A percentile compares a stretch with the other conserved stretches of the same genome.
Conservation (phyloP, 2,888 invertebrate species). For the Hypsopygia costalis region DNA sequence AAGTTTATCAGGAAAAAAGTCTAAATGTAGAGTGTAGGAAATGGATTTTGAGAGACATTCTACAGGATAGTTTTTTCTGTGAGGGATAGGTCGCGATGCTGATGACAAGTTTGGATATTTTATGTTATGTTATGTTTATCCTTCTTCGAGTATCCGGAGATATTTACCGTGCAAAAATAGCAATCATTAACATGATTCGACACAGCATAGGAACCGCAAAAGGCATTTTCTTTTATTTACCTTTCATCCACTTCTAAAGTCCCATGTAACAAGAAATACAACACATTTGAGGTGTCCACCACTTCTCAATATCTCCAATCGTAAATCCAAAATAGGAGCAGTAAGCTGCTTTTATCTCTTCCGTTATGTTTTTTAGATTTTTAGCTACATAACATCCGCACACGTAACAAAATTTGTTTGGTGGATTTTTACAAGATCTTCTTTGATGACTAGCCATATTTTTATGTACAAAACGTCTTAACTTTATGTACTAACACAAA, state of each 20-base stretch:
- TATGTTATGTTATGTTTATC: too few relatives aligned
- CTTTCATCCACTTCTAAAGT: background rate
- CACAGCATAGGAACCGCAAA: background rate
- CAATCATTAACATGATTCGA: too few relatives aligned
- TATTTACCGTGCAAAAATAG: too few relatives aligned
- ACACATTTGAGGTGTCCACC: background rate
- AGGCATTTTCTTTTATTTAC: background rate
- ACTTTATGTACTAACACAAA: too few relatives aligned
- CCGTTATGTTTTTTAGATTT: background rate
- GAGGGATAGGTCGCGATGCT: too few relatives aligned
- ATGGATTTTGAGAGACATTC: background rate
- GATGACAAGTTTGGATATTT: too few relatives aligned
- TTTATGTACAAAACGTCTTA: too few relatives aligned
- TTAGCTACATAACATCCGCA: background rate
- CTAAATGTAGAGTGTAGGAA: background rate
- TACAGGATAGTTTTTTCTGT: background rate
- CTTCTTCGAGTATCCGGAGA: too few relatives aligned
- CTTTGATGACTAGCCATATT: background rate
- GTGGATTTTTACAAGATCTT: background rate
- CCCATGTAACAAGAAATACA: background rate
- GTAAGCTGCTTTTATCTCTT: background rate
- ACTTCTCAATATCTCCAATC: background rate
- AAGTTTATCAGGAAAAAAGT: background rate
- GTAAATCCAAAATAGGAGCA: background rate
- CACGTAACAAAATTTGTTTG: background rate